Evolutionary conservation across 2,797 vertebrate genomes (phyloP).

Genomic region (Vireo griseus): DNA sequence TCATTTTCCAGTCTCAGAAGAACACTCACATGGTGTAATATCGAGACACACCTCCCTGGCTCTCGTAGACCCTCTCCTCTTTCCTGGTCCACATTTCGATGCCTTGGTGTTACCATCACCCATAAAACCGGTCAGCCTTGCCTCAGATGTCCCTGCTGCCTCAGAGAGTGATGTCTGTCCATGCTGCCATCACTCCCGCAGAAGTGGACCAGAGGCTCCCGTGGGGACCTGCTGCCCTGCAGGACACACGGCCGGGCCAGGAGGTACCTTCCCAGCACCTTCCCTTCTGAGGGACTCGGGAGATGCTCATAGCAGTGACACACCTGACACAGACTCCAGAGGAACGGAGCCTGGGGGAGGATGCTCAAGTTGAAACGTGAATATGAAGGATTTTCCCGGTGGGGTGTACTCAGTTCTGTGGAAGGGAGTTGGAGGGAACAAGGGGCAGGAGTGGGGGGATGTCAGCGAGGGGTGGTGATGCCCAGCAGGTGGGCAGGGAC

Average conservation of each 20-base stretch:
- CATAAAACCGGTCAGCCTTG: background rate
- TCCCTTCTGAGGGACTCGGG: background rate
- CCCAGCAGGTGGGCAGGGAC: background rate
- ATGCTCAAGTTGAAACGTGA: background rate
- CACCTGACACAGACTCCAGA: background rate
- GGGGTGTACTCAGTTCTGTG: background rate
- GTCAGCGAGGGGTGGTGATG: background rate
- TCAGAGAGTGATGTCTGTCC: background rate
- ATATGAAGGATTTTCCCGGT: background rate
- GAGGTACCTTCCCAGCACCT: background rate
- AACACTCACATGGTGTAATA: rapidly evolving
- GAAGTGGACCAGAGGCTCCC: background rate
- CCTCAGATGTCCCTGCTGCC: background rate
- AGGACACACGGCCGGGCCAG: background rate
- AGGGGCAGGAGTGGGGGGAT: rapidly evolving
- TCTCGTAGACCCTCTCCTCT: background rate
- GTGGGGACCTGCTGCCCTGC: background rate
- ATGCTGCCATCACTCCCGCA: background rate
- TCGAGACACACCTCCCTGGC: background rate
- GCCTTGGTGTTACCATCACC: background rate
- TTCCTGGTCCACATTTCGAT: background rate
- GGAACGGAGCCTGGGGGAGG: background rate
- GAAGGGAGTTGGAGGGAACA: background rate
- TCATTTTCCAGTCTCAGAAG: background rate
- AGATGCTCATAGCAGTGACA: rapidly evolving